Percentiles rank a stretch among this genome's conserved stretches.
phyloP scores from a whole-genome alignment of 2,888 invertebrate genomes.

The Phortica okadai region DNA sequence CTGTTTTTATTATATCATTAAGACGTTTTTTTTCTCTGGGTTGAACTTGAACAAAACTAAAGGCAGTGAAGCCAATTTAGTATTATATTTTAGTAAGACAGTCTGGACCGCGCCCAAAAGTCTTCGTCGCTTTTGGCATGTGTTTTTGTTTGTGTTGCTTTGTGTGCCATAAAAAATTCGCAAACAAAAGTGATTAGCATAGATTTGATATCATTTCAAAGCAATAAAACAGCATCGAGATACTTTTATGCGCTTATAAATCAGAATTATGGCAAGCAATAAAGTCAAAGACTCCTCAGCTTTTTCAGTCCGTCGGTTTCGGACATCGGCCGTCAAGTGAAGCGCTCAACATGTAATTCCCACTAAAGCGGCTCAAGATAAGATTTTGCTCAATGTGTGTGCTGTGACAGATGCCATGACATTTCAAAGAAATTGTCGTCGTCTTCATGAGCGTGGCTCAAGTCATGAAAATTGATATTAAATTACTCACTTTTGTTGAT shows the following conservation, averaged over 20 bases:
- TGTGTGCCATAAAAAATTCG: not conserved
- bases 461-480: conserved; percentile 67
- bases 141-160: not conserved
- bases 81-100: too few relatives aligned
- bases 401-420: not conserved
- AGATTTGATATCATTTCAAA: not conserved
- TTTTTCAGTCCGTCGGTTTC: not conserved
- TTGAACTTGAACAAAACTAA: not conserved
- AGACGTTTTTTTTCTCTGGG: not conserved
- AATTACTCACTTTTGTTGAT: conserved; percentile 70
- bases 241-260: conserved; percentile 4
- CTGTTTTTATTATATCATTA: conserved; percentile 15
- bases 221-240: not conserved
- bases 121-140: not conserved
- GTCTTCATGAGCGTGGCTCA: conserved; percentile 52
- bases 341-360: conserved; percentile 54
- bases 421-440: conserved; percentile 16
- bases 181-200: conserved; percentile 16
- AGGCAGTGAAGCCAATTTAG: not conserved
- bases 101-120: not conserved
- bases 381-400: conserved; percentile 44
- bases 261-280: conserved; percentile 9
- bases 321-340: conserved; percentile 23
- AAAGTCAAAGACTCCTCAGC: not conserved
- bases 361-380: conserved; percentile 60